Conservation (phyloP, 2,888 invertebrate genomes). For the Brassicogethes aeneus region DNA sequence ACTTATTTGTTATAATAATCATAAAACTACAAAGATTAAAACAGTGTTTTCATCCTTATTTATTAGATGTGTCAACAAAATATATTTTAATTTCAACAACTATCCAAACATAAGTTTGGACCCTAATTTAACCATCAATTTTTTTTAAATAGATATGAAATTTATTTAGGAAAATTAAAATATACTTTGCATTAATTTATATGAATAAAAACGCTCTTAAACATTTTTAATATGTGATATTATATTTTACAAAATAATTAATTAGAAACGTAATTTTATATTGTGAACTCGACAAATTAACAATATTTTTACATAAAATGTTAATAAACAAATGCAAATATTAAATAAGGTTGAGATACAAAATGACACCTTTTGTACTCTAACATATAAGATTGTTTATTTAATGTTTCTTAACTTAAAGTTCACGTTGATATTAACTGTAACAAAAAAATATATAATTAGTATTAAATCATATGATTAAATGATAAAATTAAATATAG, state of each 20-base stretch:
- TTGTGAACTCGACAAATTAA: not conserved
- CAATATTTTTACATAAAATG: not conserved
- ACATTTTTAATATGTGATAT: not conserved
- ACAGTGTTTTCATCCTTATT: not conserved
- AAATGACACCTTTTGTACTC: constrained; percentile 11
- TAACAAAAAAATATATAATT: constrained; percentile 23
- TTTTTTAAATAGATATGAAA: too few species aligned
- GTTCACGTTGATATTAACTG: constrained; percentile 43
- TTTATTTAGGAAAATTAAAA: too few species aligned
- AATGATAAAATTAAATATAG: too few species aligned
- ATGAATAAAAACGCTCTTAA: not conserved
- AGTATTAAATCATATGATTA: too few species aligned
- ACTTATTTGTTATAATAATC: not conserved
- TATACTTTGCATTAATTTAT: too few species aligned
- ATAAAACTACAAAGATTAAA: not conserved
- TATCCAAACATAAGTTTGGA: too few species aligned
- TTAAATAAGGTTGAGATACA: not conserved
- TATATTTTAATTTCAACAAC: too few species aligned
- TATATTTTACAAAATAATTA: not conserved
- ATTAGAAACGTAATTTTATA: not conserved
- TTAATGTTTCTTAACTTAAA: constrained; percentile 13
- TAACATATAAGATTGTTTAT: constrained; percentile 10
- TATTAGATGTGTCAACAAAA: not conserved
- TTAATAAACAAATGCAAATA: not conserved
- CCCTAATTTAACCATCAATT: too few species aligned